Conservation (phyloP, 2,113 vertebrate genomes). For the Nestor notabilis region DNA sequence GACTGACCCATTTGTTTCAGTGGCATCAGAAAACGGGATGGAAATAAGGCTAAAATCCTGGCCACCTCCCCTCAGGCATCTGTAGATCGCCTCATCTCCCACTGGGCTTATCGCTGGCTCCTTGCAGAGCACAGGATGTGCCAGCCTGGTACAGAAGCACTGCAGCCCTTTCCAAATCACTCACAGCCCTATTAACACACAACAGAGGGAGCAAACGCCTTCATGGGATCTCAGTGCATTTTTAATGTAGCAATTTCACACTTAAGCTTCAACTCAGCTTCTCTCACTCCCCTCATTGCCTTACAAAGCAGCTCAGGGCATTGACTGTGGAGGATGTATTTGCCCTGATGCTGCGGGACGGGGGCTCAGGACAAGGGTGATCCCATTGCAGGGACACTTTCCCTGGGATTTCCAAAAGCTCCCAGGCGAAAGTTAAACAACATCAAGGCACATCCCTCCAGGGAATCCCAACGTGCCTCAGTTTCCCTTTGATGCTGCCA, state of each 20-base stretch:
- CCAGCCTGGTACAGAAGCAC: accelerated
- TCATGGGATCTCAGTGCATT: background rate
- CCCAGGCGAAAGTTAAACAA: background rate
- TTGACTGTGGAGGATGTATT: accelerated
- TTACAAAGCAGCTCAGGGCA: background rate
- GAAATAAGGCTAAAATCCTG: background rate
- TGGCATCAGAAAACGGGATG: background rate
- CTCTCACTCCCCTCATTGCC: accelerated
- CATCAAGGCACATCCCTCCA: background rate
- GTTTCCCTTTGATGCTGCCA: background rate
- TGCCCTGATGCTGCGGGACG: background rate
- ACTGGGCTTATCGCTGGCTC: background rate
- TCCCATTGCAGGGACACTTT: background rate
- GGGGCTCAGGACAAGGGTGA: background rate
- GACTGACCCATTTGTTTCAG: background rate
- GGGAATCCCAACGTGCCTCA: accelerated
- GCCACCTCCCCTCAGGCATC: accelerated
- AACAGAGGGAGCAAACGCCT: background rate
- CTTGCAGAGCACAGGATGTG: background rate
- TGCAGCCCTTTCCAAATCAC: background rate
- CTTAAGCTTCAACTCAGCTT: background rate
- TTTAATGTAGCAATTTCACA: background rate
- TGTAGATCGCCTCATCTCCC: background rate
- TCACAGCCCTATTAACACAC: background rate
- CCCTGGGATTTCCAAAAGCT: background rate